phyloP scores from a whole-genome alignment of 1,140 invertebrate species.

The Eupeodes corollae region DNA sequence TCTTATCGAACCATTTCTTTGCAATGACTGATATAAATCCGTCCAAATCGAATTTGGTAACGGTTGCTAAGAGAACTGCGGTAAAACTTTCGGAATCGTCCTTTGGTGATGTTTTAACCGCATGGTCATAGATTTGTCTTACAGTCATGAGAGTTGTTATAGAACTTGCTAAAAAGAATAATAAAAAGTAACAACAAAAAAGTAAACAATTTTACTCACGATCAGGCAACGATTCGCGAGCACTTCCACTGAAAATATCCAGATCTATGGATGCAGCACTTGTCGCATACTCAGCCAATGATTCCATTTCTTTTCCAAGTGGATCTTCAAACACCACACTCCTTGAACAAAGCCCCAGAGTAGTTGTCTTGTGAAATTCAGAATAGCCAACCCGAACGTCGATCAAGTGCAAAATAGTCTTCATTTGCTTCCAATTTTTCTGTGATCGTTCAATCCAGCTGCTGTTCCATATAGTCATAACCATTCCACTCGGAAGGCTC shows the following conservation, averaged over 20 bases:
- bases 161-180: slow-evolving; percentile 20
- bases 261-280: slow-evolving; percentile 3
- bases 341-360: slow-evolving; percentile 22
- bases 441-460: slow-evolving; percentile 33
- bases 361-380: slow-evolving; percentile 24
- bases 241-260: slow-evolving; percentile 11
- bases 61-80: slow-evolving; percentile 37
- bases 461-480: slow-evolving; percentile 38
- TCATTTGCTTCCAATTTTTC: slow-evolving; percentile 33
- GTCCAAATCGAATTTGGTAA: slow-evolving; percentile 42
- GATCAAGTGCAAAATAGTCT: slow-evolving; percentile 40
- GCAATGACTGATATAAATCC: slow-evolving; percentile 25
- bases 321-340: slow-evolving; percentile 41
- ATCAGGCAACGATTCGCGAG: slow-evolving; percentile 12
- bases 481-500: slow-evolving; percentile 31
- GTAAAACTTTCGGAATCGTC: slow-evolving; percentile 37
- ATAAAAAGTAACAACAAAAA: neutral
- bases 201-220: slow-evolving; percentile 9
- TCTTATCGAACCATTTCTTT: slow-evolving; percentile 19
- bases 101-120: slow-evolving; percentile 22
- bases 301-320: slow-evolving; percentile 8
- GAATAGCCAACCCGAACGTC: slow-evolving; percentile 38
- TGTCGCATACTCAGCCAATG: slow-evolving; percentile 14
- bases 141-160: slow-evolving; percentile 42
- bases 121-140: slow-evolving; percentile 38